Conservation (phyloP, 2,888 invertebrate genomes). For the Oithona nana region DNA sequence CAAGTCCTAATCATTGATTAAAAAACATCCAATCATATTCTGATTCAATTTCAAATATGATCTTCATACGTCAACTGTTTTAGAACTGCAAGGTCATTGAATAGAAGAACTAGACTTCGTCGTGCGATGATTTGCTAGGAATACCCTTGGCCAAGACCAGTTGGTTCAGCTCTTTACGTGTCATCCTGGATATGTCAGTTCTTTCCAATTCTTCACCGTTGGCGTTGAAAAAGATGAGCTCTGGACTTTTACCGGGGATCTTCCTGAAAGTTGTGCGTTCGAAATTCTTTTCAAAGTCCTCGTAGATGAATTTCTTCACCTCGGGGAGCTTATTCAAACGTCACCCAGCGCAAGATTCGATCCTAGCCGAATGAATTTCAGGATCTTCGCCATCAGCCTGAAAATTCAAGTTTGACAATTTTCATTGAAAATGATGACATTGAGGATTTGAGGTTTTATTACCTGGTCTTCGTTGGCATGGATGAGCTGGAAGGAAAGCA, state of each 20-base stretch:
- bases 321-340: slow-evolving; percentile 28
- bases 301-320: slow-evolving; percentile 29
- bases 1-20: too few species aligned
- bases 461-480: too few species aligned
- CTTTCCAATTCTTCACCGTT: not conserved
- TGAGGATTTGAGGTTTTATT: too few species aligned
- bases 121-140: not conserved
- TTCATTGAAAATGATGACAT: too few species aligned
- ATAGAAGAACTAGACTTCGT: not conserved
- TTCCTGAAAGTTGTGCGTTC: slow-evolving; percentile 6
- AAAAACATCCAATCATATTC: too few species aligned
- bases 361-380: not conserved
- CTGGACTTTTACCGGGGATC: slow-evolving; percentile 10
- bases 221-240: slow-evolving; percentile 5
- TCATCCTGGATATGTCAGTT: slow-evolving; percentile 2
- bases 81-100: too few species aligned
- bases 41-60: too few species aligned
- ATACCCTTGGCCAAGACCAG: not conserved
- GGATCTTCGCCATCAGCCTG: not conserved
- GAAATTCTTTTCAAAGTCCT: slow-evolving; percentile 22
- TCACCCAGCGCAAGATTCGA: slow-evolving; percentile 27
- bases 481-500: too few species aligned
- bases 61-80: too few species aligned
- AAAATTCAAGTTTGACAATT: too few species aligned
- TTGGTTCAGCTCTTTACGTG: not conserved